Conservation (phyloP, 2,113 vertebrate genomes). For the Dicentrarchus labrax region DNA sequence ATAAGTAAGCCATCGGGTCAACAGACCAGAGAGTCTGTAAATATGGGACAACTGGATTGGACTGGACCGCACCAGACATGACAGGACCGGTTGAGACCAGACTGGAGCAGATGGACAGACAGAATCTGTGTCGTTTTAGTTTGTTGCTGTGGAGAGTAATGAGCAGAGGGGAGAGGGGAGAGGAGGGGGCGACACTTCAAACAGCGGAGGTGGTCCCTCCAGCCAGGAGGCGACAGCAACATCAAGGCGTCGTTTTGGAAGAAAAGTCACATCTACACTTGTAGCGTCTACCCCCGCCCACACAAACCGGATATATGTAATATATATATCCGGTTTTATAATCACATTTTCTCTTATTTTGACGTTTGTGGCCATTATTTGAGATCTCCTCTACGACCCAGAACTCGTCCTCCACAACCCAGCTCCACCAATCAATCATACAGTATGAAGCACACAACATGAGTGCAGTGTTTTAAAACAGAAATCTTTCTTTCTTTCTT, state of each 20-base stretch:
- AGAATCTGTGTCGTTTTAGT: constrained; percentile 13
- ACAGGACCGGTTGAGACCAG: constrained; percentile 25
- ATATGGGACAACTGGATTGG: constrained; percentile 31
- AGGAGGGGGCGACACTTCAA: constrained; percentile 1
- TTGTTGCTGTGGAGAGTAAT: constrained; percentile 24
- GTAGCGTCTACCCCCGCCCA: neutral
- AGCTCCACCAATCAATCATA: constrained; percentile 24
- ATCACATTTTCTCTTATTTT: constrained; percentile 32
- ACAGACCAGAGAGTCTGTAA: constrained; percentile 46
- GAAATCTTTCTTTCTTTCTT: constrained; percentile 11
- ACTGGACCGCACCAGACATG: constrained; percentile 25
- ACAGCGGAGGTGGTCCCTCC: constrained; percentile 38
- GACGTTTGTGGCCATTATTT: constrained; percentile 9
- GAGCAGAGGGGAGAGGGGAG: neutral
- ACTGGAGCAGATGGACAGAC: neutral
- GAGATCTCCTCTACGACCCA: constrained; percentile 8
- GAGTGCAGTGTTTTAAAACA: neutral
- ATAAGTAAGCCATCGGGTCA: constrained; percentile 47
- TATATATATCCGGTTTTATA: too few species aligned
- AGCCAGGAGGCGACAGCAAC: constrained; percentile 7
- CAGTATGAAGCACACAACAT: constrained; percentile 12
- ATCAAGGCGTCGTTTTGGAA: constrained; percentile 35
- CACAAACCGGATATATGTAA: constrained; percentile 34
- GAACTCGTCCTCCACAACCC: neutral
- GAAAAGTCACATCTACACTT: constrained; percentile 37